These are phyloP conservation scores for Apis cerana DNA, from an alignment of 1,140 invertebrate species.

Conservation along the genomic window DNA sequence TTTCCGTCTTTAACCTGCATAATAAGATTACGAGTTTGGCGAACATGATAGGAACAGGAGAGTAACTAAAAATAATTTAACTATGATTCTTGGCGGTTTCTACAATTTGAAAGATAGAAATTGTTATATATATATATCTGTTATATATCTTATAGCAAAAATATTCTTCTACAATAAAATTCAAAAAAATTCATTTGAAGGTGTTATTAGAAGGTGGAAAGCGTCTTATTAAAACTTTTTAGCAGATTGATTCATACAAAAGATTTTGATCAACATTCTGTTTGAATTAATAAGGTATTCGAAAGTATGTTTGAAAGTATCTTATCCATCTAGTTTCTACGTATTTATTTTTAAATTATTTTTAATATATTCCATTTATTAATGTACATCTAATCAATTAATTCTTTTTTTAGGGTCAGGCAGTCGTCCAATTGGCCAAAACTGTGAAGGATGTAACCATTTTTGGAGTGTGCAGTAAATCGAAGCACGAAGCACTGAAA, in stretches of 20 bases:
- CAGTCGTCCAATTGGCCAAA: slow-evolving; percentile 90
- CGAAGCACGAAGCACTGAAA: slow-evolving; percentile 92
- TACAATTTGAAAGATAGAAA: neutral
- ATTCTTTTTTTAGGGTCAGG: slow-evolving; percentile 86
- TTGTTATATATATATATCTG: neutral
- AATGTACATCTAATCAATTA: neutral
- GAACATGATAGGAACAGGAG: neutral
- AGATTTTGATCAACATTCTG: too few species aligned
- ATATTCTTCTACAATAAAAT: neutral
- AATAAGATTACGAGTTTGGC: slow-evolving; percentile 37
- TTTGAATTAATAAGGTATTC: neutral
- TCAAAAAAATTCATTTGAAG: neutral
- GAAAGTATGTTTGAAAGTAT: too few species aligned
- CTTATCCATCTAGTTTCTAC: too few species aligned
- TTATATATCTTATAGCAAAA: too few species aligned
- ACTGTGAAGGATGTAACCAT: slow-evolving; percentile 91
- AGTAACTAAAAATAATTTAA: slow-evolving; percentile 26
- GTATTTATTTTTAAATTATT: neutral
- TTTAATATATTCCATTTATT: neutral
- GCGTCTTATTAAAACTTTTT: too few species aligned
- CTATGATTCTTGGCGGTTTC: neutral
- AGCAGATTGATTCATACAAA: too few species aligned
- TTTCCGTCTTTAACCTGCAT: slow-evolving; percentile 1
- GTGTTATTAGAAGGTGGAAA: too few species aligned
- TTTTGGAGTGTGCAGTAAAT: slow-evolving; percentile 92